Conservation (phyloP, 2,113 vertebrate genomes). For the Podarcis cretensis region DNA sequence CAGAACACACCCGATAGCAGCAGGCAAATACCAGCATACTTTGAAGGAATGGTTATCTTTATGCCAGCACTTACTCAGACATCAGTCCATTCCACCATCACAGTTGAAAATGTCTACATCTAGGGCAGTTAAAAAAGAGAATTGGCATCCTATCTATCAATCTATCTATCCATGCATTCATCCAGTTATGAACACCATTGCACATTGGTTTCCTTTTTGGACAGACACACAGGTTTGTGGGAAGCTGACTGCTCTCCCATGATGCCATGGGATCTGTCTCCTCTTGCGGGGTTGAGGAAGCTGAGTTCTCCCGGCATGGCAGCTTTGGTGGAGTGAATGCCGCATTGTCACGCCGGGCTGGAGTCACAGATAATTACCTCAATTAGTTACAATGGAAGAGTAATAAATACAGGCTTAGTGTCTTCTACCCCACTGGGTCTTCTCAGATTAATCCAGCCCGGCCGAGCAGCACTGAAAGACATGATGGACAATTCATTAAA, state of each 20-base stretch:
- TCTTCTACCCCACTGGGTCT: conserved; percentile 98
- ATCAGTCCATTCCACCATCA: neutral
- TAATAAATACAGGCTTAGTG: conserved; percentile 99
- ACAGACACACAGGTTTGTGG: neutral
- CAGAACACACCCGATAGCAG: neutral
- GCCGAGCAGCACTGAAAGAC: conserved; percentile 91
- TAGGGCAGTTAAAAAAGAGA: neutral
- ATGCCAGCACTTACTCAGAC: no score
- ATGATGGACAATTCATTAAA: conserved; percentile 99
- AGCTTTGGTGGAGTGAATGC: conserved; percentile 80
- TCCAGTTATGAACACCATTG: neutral
- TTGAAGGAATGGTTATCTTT: neutral
- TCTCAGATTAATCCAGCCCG: conserved; percentile 91
- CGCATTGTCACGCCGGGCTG: conserved; percentile 93
- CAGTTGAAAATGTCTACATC: neutral
- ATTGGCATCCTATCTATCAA: neutral
- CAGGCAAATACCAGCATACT: neutral
- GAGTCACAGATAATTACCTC: conserved; percentile 99
- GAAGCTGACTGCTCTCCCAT: conserved; percentile 65
- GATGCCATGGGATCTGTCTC: conserved; percentile 57
- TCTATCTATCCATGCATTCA: neutral
- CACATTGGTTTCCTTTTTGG: neutral
- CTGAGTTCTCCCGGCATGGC: conserved; percentile 68
- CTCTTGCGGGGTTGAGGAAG: conserved; percentile 53
- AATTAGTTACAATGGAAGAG: conserved; percentile 99